Conservation (phyloP, 2,797 vertebrate genomes). For the Peromyscus aztecus region DNA sequence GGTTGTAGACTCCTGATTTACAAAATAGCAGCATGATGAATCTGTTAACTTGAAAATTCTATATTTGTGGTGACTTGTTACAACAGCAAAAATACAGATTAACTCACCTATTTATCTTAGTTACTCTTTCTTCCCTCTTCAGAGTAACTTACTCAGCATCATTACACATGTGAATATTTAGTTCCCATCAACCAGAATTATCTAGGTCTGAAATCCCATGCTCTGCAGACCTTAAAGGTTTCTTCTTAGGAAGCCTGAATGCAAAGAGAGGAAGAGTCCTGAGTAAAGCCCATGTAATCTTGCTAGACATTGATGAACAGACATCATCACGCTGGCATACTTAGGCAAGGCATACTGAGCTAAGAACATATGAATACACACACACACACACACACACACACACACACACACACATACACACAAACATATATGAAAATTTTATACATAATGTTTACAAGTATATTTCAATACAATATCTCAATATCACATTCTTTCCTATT, state of each 20-base stretch:
- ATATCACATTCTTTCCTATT: not conserved
- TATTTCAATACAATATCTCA: not conserved
- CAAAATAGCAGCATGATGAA: too few species aligned
- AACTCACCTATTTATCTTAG: too few species aligned
- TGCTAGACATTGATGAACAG: not conserved
- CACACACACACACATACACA: too few species aligned
- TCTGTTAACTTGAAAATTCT: too few species aligned
- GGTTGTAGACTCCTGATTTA: too few species aligned
- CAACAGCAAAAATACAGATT: too few species aligned
- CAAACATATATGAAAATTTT: too few species aligned
- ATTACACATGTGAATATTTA: accelerated
- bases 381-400: not conserved
- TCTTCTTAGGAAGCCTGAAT: too few species aligned
- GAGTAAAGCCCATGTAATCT: not conserved
- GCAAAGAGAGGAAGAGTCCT: not conserved
- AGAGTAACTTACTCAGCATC: too few species aligned
- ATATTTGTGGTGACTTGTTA: too few species aligned
- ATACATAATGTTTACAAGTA: not conserved
- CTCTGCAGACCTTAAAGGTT: not conserved
- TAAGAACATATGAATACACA: not conserved
- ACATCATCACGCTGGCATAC: not conserved
- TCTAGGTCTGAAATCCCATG: not conserved
- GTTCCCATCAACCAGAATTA: not conserved
- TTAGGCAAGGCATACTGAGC: not conserved
- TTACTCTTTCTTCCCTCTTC: too few species aligned